A percentile compares a stretch with the other conserved stretches of the same genome.
These are phyloP conservation scores for Schlechtendalia chinensis DNA, from an alignment of 1,140 invertebrate species.

Conservation along the genomic window DNA sequence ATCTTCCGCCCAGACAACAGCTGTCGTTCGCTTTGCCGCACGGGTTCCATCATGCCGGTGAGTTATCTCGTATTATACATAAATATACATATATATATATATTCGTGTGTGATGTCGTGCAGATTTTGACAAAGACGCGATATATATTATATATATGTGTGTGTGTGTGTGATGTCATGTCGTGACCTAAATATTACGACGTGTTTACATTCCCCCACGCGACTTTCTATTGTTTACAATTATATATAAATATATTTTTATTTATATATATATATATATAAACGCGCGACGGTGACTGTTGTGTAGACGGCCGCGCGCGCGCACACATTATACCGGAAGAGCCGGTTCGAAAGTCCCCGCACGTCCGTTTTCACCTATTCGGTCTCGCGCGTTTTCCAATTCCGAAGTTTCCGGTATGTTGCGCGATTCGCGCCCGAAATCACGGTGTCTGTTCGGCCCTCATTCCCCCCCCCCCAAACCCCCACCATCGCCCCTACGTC, in stretches of 20 bases:
- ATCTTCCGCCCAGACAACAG: slow-evolving; percentile 43
- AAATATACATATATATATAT: neutral
- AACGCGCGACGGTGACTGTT: neutral
- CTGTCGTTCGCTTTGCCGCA: slow-evolving; percentile 43
- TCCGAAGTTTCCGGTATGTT: slow-evolving; percentile 17
- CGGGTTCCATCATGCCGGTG: slow-evolving; percentile 40
- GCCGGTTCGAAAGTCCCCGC: slow-evolving; percentile 21
- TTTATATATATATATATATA: neutral
- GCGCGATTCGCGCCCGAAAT: too few relatives aligned
- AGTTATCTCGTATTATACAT: neutral
- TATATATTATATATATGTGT: too few relatives aligned
- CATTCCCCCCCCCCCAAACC: too few relatives aligned
- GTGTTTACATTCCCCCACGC: neutral
- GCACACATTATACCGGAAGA: slow-evolving; percentile 10
- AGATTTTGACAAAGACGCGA: too few relatives aligned
- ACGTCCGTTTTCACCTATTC: neutral
- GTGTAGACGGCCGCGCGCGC: neutral
- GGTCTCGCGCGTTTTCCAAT: neutral
- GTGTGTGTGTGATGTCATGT: neutral
- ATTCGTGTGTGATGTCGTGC: too few relatives aligned
- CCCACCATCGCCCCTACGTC: too few relatives aligned
- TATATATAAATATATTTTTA: neutral
- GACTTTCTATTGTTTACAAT: slow-evolving; percentile 49
- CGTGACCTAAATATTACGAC: slow-evolving; percentile 14
- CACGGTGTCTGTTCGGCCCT: too few relatives aligned